These are phyloP conservation scores for Neria commutata DNA, from an alignment of 2,888 invertebrate species.

Conservation along the genomic window DNA sequence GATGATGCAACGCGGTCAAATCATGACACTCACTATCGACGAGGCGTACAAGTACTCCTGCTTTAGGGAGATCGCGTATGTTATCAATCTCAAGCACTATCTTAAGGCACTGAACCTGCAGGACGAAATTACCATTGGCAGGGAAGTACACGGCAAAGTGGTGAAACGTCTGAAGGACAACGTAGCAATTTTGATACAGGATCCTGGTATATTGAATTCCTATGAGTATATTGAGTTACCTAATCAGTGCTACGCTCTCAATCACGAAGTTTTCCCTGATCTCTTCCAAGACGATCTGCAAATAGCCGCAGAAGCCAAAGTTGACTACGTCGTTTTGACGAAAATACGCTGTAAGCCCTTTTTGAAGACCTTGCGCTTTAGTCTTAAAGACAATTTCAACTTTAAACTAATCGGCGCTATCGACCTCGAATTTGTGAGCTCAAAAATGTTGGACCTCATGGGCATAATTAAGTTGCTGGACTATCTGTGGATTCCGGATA, in stretches of 20 bases:
- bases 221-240: slow-evolving; percentile 56
- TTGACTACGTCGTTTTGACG: slow-evolving; percentile 51
- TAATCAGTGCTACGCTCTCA: slow-evolving; percentile 42
- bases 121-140: slow-evolving; percentile 46
- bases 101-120: slow-evolving; percentile 40
- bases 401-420: slow-evolving; percentile 50
- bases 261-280: slow-evolving; percentile 29
- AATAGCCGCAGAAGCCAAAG: slow-evolving; percentile 38
- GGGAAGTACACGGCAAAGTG: slow-evolving; percentile 42
- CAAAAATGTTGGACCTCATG: slow-evolving; percentile 50
- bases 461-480: slow-evolving; percentile 51
- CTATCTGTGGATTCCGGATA: slow-evolving; percentile 54
- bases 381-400: slow-evolving; percentile 26
- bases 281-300: slow-evolving; percentile 45
- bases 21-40: slow-evolving; percentile 53
- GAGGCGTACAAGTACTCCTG: slow-evolving; percentile 46
- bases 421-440: slow-evolving; percentile 45
- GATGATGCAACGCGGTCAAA: slow-evolving; percentile 40
- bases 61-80: slow-evolving; percentile 53
- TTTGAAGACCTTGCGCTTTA: slow-evolving; percentile 38
- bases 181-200: slow-evolving; percentile 45
- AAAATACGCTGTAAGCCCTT: slow-evolving; percentile 45
- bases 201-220: slow-evolving; percentile 47
- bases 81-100: slow-evolving; percentile 53
- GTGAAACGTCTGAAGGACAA: slow-evolving; percentile 49